Evolutionary conservation across 1,140 invertebrate genomes (phyloP).

Genomic region (Zaprionus vittiger): DNA sequence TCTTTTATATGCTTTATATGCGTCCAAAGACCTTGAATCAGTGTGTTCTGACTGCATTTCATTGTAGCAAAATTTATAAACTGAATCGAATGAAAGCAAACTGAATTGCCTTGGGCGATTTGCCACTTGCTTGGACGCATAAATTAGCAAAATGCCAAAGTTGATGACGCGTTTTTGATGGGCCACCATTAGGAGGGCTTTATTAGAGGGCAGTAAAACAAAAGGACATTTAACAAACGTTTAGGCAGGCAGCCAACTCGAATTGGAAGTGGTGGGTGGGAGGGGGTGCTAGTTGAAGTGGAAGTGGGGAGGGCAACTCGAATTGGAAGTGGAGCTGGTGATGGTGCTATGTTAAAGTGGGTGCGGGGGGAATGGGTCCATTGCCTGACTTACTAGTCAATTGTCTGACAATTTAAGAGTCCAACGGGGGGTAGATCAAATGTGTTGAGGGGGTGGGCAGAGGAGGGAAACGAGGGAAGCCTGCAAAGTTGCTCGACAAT

Average conservation of each 20-base stretch:
- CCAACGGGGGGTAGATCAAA: neutral
- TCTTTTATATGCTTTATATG: neutral
- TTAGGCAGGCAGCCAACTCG: neutral
- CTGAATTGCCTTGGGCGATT: neutral
- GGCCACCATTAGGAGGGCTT: conserved; percentile 6
- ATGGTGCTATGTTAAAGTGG: neutral
- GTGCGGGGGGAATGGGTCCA: conserved; percentile 21
- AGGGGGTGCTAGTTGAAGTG: neutral
- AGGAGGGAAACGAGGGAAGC: neutral
- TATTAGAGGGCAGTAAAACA: conserved; percentile 8
- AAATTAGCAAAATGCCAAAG: conserved; percentile 3
- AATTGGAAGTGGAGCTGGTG: neutral
- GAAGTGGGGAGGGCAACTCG: neutral
- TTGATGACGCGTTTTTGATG: conserved; percentile 12
- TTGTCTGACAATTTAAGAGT: conserved; percentile 36
- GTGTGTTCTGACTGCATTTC: neutral
- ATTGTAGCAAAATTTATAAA: neutral
- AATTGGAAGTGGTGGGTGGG: neutral
- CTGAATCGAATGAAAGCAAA: conserved; percentile 2
- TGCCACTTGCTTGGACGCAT: neutral
- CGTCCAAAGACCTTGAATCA: neutral
- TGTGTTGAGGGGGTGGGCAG: neutral
- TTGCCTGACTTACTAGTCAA: conserved; percentile 25
- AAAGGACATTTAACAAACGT: conserved; percentile 7
- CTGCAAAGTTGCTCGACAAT: conserved; percentile 3